phyloP scores from a whole-genome alignment of 2,797 vertebrate species.

The Neosilurus hyrtlii region DNA sequence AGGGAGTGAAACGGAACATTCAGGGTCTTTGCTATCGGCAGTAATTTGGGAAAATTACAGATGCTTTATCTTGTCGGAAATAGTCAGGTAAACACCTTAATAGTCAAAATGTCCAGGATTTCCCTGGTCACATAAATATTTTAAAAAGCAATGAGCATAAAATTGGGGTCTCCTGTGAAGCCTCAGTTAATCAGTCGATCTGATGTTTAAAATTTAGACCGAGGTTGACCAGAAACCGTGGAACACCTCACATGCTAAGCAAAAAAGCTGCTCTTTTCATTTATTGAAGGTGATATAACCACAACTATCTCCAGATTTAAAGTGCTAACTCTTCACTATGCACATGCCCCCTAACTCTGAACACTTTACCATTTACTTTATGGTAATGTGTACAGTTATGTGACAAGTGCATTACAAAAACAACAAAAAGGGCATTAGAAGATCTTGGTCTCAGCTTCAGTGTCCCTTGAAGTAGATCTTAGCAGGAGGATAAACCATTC shows the following conservation, averaged over 20 bases:
- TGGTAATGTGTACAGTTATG: too few relatives aligned
- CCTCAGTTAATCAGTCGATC: background rate
- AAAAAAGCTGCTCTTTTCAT: too few relatives aligned
- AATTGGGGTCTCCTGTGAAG: background rate
- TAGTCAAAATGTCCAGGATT: background rate
- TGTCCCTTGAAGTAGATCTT: too few relatives aligned
- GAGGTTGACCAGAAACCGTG: background rate
- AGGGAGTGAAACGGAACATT: background rate
- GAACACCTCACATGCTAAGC: background rate
- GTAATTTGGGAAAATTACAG: conserved; percentile 12
- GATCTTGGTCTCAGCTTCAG: too few relatives aligned
- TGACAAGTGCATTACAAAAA: too few relatives aligned
- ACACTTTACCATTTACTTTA: too few relatives aligned
- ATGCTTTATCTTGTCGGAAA: background rate
- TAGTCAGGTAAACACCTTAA: background rate
- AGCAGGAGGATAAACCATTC: too few relatives aligned
- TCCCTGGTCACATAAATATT: background rate
- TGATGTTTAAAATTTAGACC: background rate
- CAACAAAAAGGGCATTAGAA: too few relatives aligned
- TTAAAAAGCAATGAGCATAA: background rate
- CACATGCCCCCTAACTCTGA: too few relatives aligned
- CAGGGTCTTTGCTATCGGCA: background rate
- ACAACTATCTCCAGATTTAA: too few relatives aligned
- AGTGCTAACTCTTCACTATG: too few relatives aligned
- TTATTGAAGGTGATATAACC: too few relatives aligned